phyloP scores from a whole-genome alignment of 1,140 invertebrate species.

The Leptonema lineaticorne region DNA sequence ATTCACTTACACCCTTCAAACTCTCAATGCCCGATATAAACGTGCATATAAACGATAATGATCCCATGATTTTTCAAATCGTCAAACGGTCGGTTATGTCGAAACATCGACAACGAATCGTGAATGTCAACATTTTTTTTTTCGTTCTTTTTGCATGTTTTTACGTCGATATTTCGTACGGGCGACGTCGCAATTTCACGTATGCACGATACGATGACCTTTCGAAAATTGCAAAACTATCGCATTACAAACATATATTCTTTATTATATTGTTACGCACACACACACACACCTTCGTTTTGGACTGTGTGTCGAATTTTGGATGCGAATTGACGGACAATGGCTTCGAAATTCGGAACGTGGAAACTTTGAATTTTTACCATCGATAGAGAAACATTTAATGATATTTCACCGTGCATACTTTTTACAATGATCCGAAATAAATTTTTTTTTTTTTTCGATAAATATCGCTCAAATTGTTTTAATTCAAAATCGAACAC shows the following conservation, averaged over 20 bases:
- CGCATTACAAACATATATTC: too few relatives aligned
- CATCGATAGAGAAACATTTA: neutral
- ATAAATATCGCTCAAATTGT: too few relatives aligned
- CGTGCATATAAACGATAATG: too few relatives aligned
- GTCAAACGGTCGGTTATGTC: too few relatives aligned
- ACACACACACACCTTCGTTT: too few relatives aligned
- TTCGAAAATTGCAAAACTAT: slow-evolving; percentile 8
- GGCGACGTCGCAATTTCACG: neutral
- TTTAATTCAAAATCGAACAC: too few relatives aligned
- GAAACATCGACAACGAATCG: slow-evolving; percentile 1
- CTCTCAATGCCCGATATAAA: too few relatives aligned
- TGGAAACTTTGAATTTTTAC: neutral
- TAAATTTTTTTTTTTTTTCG: too few relatives aligned
- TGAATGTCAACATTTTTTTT: slow-evolving; percentile 24
- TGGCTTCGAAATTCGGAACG: neutral
- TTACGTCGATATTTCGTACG: slow-evolving; percentile 9
- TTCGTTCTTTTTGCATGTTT: slow-evolving; percentile 6
- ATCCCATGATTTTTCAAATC: too few relatives aligned
- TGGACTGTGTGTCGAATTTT: too few relatives aligned
- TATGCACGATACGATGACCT: slow-evolving; percentile 20
- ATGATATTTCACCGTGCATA: neutral
- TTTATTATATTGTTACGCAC: neutral
- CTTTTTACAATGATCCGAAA: neutral
- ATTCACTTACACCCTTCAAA: too few relatives aligned
- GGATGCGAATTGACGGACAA: too few relatives aligned